Evolutionary conservation across 1,140 invertebrate genomes (phyloP), one percentile per base, ranked within the genome.

Genomic region (Drosophila leontia): DNA sequence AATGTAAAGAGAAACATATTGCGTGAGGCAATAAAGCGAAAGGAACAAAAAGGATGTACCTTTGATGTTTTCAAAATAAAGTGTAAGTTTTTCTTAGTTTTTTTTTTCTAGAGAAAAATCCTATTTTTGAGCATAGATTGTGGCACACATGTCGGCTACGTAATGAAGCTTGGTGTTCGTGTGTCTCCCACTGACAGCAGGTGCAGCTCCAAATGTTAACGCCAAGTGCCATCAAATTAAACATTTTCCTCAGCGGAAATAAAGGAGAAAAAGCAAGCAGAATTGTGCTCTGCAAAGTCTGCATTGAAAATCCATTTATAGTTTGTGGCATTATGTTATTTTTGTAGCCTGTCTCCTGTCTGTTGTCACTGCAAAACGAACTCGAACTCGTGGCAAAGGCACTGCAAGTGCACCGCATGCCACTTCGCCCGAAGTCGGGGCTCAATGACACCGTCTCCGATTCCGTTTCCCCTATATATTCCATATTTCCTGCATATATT

Each of bases 201-300:
- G 63, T 85, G 75, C 69, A 76, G 58, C 29, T 74, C 37, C 69
- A 60, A 86, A 87, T 82, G 83, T 74, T 80, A 87, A 80, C 68
- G 82, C 71, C 75, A 82, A 64, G 55, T 68, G 78, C 53, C 69
- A 86, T 87, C 60, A 83, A 80, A 75, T 80, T 78, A 78, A 84
- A 80, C 61, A 80, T 71, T 88, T 83, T 57, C 34, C 76, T 51
- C 41, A 51, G 75, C 78, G 84, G 80, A 87, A 87, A 78, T 74
- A 53, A 79, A 42, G 60, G 65, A 59, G 51, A 35, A 32, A 37
- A 35, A 39, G 9, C 19, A 50, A 7, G 42, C 9, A 42, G 51
- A 69, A 55, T 68, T 68, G 74, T 75, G 74, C 62, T 60, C 48
- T 39, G 53, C 57, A 12, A 51, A 57, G 75, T 76, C 56, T 77